Evolutionary conservation across 2,113 vertebrate species (phyloP), one percentile per base, ranked within the genome.

Genomic region (Thalassoma bifasciatum): DNA sequence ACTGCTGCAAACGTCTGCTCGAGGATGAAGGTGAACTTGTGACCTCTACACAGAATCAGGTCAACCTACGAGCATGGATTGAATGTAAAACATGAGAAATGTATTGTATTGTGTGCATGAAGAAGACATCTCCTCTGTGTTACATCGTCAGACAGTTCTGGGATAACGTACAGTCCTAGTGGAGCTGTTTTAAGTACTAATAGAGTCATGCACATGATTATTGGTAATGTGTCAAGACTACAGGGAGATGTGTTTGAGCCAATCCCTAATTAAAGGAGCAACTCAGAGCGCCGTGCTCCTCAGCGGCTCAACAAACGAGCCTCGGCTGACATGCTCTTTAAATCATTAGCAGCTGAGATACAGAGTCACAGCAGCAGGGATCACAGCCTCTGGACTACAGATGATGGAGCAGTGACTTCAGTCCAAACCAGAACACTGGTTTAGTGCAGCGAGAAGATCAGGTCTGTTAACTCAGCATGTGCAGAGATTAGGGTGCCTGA

Each of bases 331-430:
- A 94, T 93, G 94, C 95, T 95, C 94, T 96, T 92, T 96, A 96
- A 96, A 94, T 96, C 96, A 97, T 98, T 96, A 96, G 94, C 91
- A 93, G 95, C 94, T 94, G 92, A 94, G 95, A 95, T 96, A 93
- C 89, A 93, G 92, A 93, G 63, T 68, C 91, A 92, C 92, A 93
- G 88, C 77, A 76, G 50, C 65, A 72, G 66, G 50, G 34, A 26
- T 56, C 60, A 26, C 69, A 75, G 67, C 84, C 81, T 74, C 57
- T 16, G 17, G 38, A 75, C 30, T 30, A 30, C 72, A 59, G 70
- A 49, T 53, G 19, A 93, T 94, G 91, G 92, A 94, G 93, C 91
- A 94, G 93, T 94, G 93, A 53, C 93, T 94, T 90, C 89, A 94
- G 93, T 95, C 94, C 94, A 95, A 95, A 95, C 91, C 90, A 92